These are phyloP conservation scores for Linurgus olivaceus DNA, from an alignment of 2,797 vertebrate genomes.

Conservation along the genomic window DNA sequence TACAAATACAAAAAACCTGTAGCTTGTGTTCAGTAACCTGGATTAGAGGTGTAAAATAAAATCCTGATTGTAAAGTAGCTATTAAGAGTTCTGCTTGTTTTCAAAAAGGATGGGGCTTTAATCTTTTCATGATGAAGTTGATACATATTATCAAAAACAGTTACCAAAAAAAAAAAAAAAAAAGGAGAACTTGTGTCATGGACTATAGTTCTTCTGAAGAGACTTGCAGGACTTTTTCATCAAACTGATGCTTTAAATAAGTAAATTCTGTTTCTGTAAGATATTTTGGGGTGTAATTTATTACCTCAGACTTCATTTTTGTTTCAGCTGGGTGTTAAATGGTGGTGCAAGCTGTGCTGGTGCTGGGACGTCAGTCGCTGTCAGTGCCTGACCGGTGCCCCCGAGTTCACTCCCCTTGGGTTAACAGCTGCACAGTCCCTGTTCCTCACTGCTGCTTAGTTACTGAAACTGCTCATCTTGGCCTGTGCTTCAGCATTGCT, in stretches of 20 bases:
- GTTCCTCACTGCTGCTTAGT: background rate
- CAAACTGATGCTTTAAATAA: background rate
- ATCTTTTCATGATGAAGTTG: background rate
- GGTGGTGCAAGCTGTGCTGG: background rate
- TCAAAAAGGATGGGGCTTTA: background rate
- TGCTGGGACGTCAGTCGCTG: accelerated
- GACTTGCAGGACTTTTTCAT: background rate
- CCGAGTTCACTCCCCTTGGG: accelerated
- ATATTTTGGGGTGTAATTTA: background rate
- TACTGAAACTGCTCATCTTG: background rate
- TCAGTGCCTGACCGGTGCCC: background rate
- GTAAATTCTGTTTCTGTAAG: background rate
- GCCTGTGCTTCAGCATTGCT: background rate
- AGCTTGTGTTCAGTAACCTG: background rate
- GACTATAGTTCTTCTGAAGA: background rate
- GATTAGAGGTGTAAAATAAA: background rate
- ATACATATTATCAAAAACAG: background rate
- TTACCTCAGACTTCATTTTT: background rate
- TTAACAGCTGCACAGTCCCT: background rate
- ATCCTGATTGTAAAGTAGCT: background rate
- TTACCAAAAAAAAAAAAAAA: background rate
- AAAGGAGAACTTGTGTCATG: background rate
- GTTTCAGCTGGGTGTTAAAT: background rate
- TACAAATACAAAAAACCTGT: background rate
- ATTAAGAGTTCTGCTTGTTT: background rate